These are phyloP conservation scores for Stratiomys singularior DNA, from an alignment of 2,888 invertebrate genomes.

Conservation along the genomic window DNA sequence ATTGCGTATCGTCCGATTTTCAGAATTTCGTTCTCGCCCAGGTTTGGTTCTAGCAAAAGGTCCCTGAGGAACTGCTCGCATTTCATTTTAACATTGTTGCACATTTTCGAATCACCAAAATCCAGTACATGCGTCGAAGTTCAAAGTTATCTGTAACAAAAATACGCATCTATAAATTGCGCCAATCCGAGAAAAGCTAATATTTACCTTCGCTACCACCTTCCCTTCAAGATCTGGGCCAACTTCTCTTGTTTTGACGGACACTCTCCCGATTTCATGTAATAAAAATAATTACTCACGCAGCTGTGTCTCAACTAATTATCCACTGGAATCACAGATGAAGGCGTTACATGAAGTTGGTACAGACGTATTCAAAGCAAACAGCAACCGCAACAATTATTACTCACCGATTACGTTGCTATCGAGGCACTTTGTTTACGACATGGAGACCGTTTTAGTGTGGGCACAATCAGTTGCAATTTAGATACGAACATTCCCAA, in stretches of 20 bases:
- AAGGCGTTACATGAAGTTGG: constrained; percentile 38
- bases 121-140: not conserved
- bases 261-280: not conserved
- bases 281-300: not conserved
- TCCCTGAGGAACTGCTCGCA: constrained; percentile 30
- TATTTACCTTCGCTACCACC: constrained; percentile 19
- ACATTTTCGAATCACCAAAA: not conserved
- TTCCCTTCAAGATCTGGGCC: not conserved
- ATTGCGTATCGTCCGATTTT: constrained; percentile 23
- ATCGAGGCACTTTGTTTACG: constrained; percentile 28
- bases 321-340: constrained; percentile 18
- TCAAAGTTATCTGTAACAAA: not conserved
- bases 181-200: not conserved
- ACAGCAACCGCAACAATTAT: not conserved
- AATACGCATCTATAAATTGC: constrained; percentile 8
- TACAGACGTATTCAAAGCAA: not conserved
- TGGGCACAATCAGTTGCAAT: not conserved
- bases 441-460: constrained; percentile 9
- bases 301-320: not conserved
- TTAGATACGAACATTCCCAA: not conserved
- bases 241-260: not conserved
- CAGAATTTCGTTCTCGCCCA: constrained; percentile 12
- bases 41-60: not conserved
- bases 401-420: constrained; percentile 35
- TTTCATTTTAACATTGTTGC: constrained; percentile 22